Evolutionary conservation across 2,888 invertebrate genomes (phyloP), one percentile per base, ranked within the genome.

Genomic region (Agapostemon virescens): DNA sequence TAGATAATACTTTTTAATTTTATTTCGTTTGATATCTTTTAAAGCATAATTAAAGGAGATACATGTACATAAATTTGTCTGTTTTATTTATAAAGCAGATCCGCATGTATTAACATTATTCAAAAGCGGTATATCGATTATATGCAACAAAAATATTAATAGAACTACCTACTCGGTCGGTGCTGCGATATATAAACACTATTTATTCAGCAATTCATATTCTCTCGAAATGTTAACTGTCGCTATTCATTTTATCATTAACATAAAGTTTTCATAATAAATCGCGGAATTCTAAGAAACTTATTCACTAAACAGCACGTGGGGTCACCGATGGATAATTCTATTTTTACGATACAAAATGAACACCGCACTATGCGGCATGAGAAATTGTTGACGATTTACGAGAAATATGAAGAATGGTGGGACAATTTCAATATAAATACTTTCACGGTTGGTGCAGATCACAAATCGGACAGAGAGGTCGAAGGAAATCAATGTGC

Each of bases 291-390:
- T 17, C 6, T 11, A n/a, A n/a, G n/a, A 1, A 6, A 69, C 67
- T 70, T 70, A 30, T 69, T 74, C 52, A 30, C 66, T 38, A 69
- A 69, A 74, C 66, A 66, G 77, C 77, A 79, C 69, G 61, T 64
- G 72, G 71, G 72, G 66, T 70, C 69, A 72, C 42, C 64, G 67
- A 73, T 40, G 55, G 66, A 52, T 66, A 78, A 72, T 78, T 83
- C 82, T 83, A 81, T 82, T 83, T 86, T 84, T 84, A 79, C 77
- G 74, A 76, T 79, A 73, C 69, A 66, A 74, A 70, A 68, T 70
- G 68, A 74, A 78, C 26, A 38, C 82, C 84, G 77, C 77, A 55
- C 52, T 73, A 69, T 82, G 63, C 72, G 70, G 75, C 49, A 67
- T 58, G 49, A 75, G 69, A 74, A 73, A 49, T 64, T 64, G 30